Conservation (phyloP, 2,888 invertebrate genomes). For the Mystacides longicornis region DNA sequence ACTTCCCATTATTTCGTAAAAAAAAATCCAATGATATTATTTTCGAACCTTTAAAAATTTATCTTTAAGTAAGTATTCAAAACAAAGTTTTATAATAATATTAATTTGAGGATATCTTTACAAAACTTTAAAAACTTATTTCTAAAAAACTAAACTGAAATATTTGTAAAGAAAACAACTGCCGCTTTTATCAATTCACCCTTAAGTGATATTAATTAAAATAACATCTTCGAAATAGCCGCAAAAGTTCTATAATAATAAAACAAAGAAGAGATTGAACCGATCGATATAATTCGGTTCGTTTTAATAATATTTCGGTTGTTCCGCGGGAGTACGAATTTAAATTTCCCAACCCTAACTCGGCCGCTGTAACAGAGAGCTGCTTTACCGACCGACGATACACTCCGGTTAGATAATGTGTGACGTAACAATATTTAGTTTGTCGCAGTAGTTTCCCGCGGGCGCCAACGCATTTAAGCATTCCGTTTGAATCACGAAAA, state of each 20-base stretch:
- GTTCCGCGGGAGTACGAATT: not conserved
- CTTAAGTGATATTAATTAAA: too few relatives aligned
- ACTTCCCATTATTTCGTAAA: too few relatives aligned
- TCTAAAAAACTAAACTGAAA: too few relatives aligned
- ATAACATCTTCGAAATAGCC: not conserved
- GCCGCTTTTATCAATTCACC: too few relatives aligned
- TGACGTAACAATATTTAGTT: constrained; percentile 24
- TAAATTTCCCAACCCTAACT: not conserved
- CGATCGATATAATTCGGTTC: constrained; percentile 2
- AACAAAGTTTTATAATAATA: too few relatives aligned
- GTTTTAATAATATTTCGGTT: constrained; percentile 1
- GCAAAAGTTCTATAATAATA: not conserved
- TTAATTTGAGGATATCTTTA: too few relatives aligned
- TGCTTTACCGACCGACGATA: not conserved
- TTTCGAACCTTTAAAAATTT: too few relatives aligned
- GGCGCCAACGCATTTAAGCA: constrained; percentile 11
- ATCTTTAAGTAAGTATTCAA: too few relatives aligned
- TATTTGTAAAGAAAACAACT: too few relatives aligned
- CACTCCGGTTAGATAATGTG: constrained; percentile 20
- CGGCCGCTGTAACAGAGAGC: not conserved
- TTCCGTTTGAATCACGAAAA: constrained; percentile 1
- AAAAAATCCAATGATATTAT: too few relatives aligned
- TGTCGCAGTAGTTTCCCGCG: constrained; percentile 21
- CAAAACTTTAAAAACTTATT: too few relatives aligned
- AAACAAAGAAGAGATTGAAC: not conserved